A percentile compares a stretch with the other conserved stretches of the same genome.
phyloP scores from a whole-genome alignment of 1,140 invertebrate species.

The Drosophila bocqueti region DNA sequence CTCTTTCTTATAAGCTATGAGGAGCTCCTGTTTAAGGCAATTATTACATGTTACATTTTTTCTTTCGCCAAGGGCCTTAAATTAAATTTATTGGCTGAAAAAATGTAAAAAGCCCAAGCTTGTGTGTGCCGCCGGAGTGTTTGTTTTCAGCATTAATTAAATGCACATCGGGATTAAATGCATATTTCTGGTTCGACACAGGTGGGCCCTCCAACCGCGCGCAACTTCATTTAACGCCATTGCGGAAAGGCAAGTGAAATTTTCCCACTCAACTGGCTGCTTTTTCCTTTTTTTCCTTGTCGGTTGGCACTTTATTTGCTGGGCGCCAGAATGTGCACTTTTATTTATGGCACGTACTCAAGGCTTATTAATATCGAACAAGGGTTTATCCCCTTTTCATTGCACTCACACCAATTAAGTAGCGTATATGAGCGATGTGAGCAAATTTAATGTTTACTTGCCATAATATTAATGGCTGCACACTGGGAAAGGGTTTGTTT shows the following conservation, averaged over 20 bases:
- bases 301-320: constrained; percentile 50
- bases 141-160: constrained; percentile 76
- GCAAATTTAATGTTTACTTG: constrained; percentile 39
- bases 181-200: constrained; percentile 54
- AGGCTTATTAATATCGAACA: constrained; percentile 63
- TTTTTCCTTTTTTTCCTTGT: constrained; percentile 6
- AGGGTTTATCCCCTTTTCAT: constrained; percentile 28
- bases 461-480: constrained; percentile 23
- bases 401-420: constrained; percentile 45
- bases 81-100: constrained; percentile 72
- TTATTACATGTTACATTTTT: constrained; percentile 61
- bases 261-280: constrained; percentile 7
- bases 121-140: constrained; percentile 43
- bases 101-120: constrained; percentile 23
- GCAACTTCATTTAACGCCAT: constrained; percentile 27
- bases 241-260: constrained; percentile 9
- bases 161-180: constrained; percentile 72
- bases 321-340: constrained; percentile 45
- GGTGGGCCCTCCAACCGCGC: constrained; percentile 17
- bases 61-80: constrained; percentile 47
- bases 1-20: neutral
- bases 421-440: constrained; percentile 34
- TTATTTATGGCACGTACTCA: constrained; percentile 63
- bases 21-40: constrained; percentile 25
- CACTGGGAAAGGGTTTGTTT: neutral